A percentile compares a stretch with the other conserved stretches of the same genome.
These are phyloP conservation scores for Rotaria magnacalcarata DNA, from an alignment of 2,888 invertebrate species.

Conservation along the genomic window DNA sequence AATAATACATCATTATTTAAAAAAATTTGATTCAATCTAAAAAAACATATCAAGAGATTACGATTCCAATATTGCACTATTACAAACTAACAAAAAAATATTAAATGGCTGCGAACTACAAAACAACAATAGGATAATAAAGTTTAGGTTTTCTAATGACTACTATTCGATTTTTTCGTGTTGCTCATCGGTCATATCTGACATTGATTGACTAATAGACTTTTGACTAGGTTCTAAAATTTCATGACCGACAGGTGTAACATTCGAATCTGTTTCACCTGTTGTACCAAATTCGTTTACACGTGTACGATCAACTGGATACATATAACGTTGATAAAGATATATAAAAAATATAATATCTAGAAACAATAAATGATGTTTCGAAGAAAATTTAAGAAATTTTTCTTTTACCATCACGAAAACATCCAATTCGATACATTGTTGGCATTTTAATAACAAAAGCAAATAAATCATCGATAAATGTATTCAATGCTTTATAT, in stretches of 20 bases:
- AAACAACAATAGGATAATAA: background rate
- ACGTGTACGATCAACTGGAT: constrained; percentile 87
- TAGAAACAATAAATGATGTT: constrained; percentile 53
- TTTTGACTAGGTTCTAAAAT: no score
- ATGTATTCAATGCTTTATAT: constrained; percentile 97
- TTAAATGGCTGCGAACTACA: background rate
- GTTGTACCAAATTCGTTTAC: constrained; percentile 93
- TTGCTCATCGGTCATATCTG: background rate
- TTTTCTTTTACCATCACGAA: constrained; percentile 70
- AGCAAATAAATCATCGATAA: constrained; percentile 98
- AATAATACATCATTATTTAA: background rate
- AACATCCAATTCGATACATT: constrained; percentile 25
- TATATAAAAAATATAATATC: constrained; percentile 98
- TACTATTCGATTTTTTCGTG: background rate
- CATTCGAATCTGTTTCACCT: constrained; percentile 9
- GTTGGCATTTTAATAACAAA: constrained; percentile 68
- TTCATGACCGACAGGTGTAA: background rate
- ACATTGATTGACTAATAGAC: background rate
- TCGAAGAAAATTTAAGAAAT: background rate
- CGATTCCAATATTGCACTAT: background rate
- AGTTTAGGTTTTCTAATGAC: background rate
- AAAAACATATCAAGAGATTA: background rate
- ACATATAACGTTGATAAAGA: constrained; percentile 96
- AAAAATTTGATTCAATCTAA: background rate
- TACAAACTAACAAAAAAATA: background rate